These are phyloP conservation scores for Peromyscus attwateri DNA, from an alignment of 2,797 vertebrate genomes.

Conservation along the genomic window DNA sequence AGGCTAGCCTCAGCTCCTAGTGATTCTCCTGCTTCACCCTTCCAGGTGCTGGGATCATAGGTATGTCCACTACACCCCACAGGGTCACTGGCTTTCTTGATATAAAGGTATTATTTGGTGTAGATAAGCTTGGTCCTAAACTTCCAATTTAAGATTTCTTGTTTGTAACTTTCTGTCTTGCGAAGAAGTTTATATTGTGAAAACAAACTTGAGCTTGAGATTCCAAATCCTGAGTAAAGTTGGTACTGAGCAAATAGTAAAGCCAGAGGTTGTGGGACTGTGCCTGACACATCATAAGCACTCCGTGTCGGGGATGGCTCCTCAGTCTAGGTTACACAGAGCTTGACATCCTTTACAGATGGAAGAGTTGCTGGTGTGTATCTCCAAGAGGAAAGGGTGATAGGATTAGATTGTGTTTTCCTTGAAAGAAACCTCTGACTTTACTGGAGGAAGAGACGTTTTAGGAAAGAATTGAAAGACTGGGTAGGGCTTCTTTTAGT, in stretches of 20 bases:
- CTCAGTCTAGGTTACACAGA: neutral
- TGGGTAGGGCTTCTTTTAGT: neutral
- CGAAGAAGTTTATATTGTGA: conserved; percentile 36
- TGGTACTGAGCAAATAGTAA: neutral
- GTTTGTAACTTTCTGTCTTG: neutral
- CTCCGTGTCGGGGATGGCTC: neutral
- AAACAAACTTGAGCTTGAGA: conserved; percentile 13
- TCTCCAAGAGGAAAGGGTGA: neutral
- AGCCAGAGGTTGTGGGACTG: neutral
- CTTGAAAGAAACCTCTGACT: neutral
- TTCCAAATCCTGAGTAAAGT: conserved; percentile 11
- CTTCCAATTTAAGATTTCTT: conserved; percentile 24
- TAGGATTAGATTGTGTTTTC: neutral
- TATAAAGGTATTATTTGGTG: conserved; percentile 36
- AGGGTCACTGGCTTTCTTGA: conserved; percentile 2
- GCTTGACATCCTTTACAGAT: neutral
- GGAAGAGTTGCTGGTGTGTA: neutral
- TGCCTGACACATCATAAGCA: neutral
- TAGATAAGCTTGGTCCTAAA: conserved; percentile 32
- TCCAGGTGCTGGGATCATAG: neutral
- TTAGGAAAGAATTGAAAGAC: neutral
- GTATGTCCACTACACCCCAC: no score
- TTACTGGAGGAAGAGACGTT: neutral
- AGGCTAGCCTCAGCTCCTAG: neutral
- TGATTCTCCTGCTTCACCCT: neutral